Evolutionary conservation across 2,113 vertebrate species (phyloP).

Genomic region (Ciconia boyciana): DNA sequence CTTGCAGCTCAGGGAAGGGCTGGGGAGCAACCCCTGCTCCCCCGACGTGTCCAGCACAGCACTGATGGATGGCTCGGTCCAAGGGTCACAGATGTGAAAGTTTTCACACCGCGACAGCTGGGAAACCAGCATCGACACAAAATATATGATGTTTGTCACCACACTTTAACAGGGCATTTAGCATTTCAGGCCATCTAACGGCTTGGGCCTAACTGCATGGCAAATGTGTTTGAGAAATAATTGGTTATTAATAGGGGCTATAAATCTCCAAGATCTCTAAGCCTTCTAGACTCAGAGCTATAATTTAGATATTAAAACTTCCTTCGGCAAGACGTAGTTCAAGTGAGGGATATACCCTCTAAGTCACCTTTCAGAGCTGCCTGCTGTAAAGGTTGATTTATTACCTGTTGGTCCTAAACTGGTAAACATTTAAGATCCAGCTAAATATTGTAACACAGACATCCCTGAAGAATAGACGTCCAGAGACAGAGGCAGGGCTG

Average conservation of each 20-base stretch:
- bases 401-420: slow-evolving; percentile 41
- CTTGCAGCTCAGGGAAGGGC: neutral
- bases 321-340: neutral
- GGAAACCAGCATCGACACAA: slow-evolving; percentile 20
- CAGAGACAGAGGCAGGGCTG: neutral
- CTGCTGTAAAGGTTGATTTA: slow-evolving; percentile 56
- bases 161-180: slow-evolving; percentile 50
- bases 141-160: slow-evolving; percentile 52
- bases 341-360: slow-evolving; percentile 55
- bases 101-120: neutral
- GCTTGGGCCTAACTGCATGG: neutral
- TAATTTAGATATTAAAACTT: slow-evolving; percentile 68
- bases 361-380: slow-evolving; percentile 56
- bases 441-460: neutral
- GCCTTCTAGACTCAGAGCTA: slow-evolving; percentile 27
- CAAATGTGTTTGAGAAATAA: slow-evolving; percentile 49
- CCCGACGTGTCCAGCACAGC: fast-evolving
- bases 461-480: neutral
- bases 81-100: neutral
- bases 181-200: neutral
- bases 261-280: slow-evolving; percentile 50
- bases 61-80: neutral
- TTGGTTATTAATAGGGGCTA: slow-evolving; percentile 66
- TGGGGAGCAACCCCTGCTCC: neutral
- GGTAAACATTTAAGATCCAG: slow-evolving; percentile 53